These are phyloP conservation scores for Vireo griseus DNA, from an alignment of 2,797 vertebrate genomes.

Conservation along the genomic window DNA sequence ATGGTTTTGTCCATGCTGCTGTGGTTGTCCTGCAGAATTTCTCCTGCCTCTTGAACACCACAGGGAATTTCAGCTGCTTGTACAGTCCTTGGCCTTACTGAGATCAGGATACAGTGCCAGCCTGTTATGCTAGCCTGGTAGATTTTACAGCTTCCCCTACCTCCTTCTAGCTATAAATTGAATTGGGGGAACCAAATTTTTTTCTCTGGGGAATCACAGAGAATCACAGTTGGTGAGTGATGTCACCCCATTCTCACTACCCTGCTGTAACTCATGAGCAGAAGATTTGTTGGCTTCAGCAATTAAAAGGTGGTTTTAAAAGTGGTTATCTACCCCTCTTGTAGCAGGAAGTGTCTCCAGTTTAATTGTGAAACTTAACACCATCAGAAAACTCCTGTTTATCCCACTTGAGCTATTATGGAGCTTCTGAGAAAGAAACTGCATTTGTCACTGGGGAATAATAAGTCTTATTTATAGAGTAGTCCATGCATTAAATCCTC, in stretches of 20 bases:
- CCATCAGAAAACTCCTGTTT: conserved; percentile 16
- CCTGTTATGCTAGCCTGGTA: neutral
- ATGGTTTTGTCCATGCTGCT: rapidly evolving
- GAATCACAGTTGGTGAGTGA: neutral
- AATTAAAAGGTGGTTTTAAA: neutral
- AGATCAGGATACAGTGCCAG: neutral
- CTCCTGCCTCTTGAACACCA: neutral
- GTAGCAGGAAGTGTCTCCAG: neutral
- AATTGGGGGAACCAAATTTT: neutral
- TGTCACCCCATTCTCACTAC: neutral
- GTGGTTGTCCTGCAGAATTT: neutral
- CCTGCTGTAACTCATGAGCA: neutral
- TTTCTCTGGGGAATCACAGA: neutral
- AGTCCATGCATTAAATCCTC: conserved; percentile 30
- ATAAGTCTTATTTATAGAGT: conserved; percentile 47
- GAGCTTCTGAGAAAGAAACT: conserved; percentile 31
- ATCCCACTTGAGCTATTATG: conserved; percentile 9
- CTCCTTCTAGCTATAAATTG: neutral
- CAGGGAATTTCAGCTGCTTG: neutral
- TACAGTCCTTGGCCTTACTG: neutral
- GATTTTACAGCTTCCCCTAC: neutral
- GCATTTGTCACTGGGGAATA: conserved; percentile 4
- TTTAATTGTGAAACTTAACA: conserved; percentile 31
- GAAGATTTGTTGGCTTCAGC: neutral
- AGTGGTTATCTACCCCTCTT: neutral